phyloP scores from a whole-genome alignment of 2,113 vertebrate species.

The Ptilonorhynchus violaceus region DNA sequence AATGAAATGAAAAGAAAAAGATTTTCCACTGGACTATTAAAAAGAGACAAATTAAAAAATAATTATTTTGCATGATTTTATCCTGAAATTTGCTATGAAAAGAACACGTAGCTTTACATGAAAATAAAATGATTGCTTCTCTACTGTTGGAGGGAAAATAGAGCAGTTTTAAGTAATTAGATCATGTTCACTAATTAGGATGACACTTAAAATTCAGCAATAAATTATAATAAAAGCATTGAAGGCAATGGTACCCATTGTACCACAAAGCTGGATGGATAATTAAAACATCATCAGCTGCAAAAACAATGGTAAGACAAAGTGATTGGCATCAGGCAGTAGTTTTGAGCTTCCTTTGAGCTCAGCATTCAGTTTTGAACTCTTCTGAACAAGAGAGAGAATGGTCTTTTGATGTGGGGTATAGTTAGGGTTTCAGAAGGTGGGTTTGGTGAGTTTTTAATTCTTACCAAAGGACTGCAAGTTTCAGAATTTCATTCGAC shows the following conservation, averaged over 20 bases:
- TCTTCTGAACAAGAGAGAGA: not conserved
- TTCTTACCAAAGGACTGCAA: not conserved
- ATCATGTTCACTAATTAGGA: not conserved
- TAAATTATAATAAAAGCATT: not conserved
- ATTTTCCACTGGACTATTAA: not conserved
- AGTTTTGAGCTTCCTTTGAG: not conserved
- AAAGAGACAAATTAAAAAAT: not conserved
- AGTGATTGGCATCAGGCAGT: not conserved
- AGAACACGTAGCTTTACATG: not conserved
- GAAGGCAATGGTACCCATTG: not conserved
- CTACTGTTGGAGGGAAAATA: not conserved
- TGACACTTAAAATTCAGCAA: not conserved
- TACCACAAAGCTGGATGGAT: not conserved
- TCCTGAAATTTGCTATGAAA: not conserved
- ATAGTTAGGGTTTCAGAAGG: not conserved
- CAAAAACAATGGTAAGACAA: not conserved
- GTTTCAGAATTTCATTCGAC: not conserved
- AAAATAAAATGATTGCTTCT: not conserved
- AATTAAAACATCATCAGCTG: not conserved
- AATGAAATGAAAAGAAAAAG: not conserved
- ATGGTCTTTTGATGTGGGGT: not conserved
- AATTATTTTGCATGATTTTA: not conserved
- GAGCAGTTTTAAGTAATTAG: not conserved
- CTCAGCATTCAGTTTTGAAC: not conserved
- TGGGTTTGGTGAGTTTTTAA: not conserved